Conservation (phyloP, 2,888 invertebrate genomes). For the Bruchidius siliquastri region DNA sequence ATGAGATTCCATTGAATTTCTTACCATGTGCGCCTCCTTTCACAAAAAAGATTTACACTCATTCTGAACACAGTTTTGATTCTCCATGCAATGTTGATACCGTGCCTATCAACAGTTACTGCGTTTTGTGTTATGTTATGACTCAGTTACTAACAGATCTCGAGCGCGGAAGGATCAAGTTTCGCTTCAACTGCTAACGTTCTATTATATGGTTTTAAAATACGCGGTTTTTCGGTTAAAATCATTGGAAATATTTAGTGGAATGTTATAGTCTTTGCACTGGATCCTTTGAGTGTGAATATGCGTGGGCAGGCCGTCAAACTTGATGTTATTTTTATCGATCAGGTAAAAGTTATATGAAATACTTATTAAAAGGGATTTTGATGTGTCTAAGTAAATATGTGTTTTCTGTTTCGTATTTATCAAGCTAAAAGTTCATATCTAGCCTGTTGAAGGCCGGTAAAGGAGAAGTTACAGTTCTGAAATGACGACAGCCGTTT, state of each 20-base stretch:
- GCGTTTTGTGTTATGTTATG: too few species aligned
- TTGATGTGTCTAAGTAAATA: neutral
- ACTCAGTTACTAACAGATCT: conserved; percentile 37
- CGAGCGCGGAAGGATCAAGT: conserved; percentile 21
- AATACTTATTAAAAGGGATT: neutral
- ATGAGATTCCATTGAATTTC: too few species aligned
- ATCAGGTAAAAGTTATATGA: neutral
- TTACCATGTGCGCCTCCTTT: too few species aligned
- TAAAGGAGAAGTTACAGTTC: too few species aligned
- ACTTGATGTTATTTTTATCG: neutral
- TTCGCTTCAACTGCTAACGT: neutral
- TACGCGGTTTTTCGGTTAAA: neutral
- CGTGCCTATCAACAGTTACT: conserved; percentile 39
- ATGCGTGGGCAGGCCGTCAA: neutral
- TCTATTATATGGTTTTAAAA: neutral
- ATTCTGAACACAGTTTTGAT: neutral
- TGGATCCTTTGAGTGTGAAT: neutral
- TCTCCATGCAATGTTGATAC: conserved; percentile 29
- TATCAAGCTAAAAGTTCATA: too few species aligned
- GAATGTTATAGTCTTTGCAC: neutral
- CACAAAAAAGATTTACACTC: neutral
- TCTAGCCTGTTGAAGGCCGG: too few species aligned
- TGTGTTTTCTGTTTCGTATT: neutral
- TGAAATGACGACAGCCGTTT: neutral
- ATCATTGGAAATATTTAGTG: neutral